phyloP scores from a whole-genome alignment of 2,888 invertebrate genomes.

The Scaeva pyrastri region DNA sequence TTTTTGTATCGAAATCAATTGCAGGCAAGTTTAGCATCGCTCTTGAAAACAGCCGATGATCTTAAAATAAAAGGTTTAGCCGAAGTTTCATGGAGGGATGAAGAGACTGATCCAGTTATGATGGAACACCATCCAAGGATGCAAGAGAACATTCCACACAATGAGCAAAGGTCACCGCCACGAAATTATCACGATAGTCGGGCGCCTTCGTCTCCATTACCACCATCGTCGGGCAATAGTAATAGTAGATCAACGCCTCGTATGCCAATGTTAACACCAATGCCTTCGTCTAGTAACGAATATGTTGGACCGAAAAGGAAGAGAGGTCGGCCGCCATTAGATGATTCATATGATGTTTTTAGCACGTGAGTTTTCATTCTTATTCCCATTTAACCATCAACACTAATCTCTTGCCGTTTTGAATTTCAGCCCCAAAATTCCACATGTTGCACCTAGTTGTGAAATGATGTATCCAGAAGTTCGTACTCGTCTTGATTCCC shows the following conservation, averaged over 20 bases:
- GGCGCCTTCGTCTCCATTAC: constrained; percentile 72
- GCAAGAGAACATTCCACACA: constrained; percentile 77
- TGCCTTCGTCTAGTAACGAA: constrained; percentile 78
- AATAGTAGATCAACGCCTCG: constrained; percentile 79
- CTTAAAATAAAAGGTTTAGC: constrained; percentile 95
- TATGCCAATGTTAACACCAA: constrained; percentile 81
- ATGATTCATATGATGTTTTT: constrained; percentile 84
- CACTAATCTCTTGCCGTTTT: background rate
- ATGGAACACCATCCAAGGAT: constrained; percentile 81
- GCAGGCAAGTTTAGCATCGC: constrained; percentile 93
- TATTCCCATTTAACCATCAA: too few relatives aligned
- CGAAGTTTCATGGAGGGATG: constrained; percentile 93
- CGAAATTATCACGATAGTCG: constrained; percentile 51
- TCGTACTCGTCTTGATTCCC: constrained; percentile 43
- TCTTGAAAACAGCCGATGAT: constrained; percentile 96
- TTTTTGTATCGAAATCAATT: too few relatives aligned
- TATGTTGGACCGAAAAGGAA: constrained; percentile 85
- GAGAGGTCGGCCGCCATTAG: constrained; percentile 88
- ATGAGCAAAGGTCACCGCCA: constrained; percentile 75
- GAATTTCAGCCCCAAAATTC: constrained; percentile 47
- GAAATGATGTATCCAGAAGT: constrained; percentile 64
- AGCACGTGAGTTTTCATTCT: constrained; percentile 80
- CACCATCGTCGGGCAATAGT: constrained; percentile 47
- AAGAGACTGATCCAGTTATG: constrained; percentile 82
- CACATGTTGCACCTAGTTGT: constrained; percentile 41